Percentiles rank a stretch among this genome's conserved stretches.
Evolutionary conservation across 1,140 invertebrate species (phyloP).

Genomic region (Cylas formicarius): DNA sequence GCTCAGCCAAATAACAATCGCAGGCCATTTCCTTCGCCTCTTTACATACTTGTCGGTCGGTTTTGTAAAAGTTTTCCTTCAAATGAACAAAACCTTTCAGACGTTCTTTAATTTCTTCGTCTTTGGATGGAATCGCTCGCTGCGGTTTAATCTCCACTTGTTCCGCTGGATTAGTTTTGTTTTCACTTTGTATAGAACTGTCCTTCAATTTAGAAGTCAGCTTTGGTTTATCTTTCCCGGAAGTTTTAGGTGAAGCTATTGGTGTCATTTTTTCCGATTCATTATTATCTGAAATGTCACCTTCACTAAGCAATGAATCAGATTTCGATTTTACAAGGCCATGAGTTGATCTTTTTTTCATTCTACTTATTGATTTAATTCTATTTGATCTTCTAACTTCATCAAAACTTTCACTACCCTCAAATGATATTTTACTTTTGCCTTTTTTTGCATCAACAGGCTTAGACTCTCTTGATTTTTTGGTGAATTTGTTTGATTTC

Average conservation of each 20-base stretch:
- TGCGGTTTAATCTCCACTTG: constrained; percentile 39
- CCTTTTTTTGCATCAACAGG: constrained; percentile 13
- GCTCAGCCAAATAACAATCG: constrained; percentile 86
- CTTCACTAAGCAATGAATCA: constrained; percentile 32
- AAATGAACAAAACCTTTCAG: constrained; percentile 73
- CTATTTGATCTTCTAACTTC: constrained; percentile 48
- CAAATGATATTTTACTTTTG: too few relatives aligned
- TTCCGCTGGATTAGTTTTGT: too few relatives aligned
- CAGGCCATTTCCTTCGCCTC: constrained; percentile 91
- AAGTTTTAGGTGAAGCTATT: constrained; percentile 11
- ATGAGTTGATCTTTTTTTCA: constrained; percentile 51
- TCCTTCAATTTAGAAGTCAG: constrained; percentile 52
- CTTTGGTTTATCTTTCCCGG: constrained; percentile 10
- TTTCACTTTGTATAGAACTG: constrained; percentile 70
- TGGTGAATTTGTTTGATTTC: constrained; percentile 7
- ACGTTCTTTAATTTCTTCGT: constrained; percentile 59
- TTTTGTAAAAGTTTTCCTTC: constrained; percentile 78
- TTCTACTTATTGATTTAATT: constrained; percentile 52
- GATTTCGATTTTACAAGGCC: constrained; percentile 44
- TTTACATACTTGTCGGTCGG: constrained; percentile 71
- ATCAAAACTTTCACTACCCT: constrained; percentile 11
- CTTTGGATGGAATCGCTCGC: constrained; percentile 7
- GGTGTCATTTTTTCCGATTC: constrained; percentile 19
- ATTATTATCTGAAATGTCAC: constrained; percentile 29
- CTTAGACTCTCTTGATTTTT: constrained; percentile 10